Conservation (phyloP, 2,113 vertebrate species). For the Romanogobio albipinnatus region DNA sequence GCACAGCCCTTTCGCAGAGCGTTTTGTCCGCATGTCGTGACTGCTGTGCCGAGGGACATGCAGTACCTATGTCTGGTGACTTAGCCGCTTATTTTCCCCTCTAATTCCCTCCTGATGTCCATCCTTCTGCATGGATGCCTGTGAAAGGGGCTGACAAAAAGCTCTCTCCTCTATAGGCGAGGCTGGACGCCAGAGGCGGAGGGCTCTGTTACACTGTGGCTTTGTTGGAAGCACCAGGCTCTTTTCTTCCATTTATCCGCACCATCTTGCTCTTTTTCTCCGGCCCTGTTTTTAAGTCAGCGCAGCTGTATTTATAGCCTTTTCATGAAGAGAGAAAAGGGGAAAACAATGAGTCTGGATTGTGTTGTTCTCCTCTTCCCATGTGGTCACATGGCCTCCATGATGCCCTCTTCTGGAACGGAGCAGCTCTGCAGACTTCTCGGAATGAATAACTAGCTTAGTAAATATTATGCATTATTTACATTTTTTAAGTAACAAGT, state of each 20-base stretch:
- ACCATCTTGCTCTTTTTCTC: constrained; percentile 27
- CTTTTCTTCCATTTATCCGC: constrained; percentile 68
- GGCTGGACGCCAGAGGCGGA: constrained; percentile 54
- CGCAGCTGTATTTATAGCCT: constrained; percentile 47
- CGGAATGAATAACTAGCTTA: background rate
- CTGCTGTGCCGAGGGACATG: constrained; percentile 3
- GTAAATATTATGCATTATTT: background rate
- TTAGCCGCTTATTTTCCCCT: constrained; percentile 73
- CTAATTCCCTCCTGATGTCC: constrained; percentile 77
- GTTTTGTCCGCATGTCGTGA: constrained; percentile 5
- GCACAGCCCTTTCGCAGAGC: background rate
- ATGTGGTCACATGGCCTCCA: constrained; percentile 5
- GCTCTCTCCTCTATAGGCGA: constrained; percentile 66
- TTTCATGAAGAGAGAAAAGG: constrained; percentile 31
- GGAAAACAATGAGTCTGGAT: constrained; percentile 35
- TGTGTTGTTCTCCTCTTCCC: constrained; percentile 31
- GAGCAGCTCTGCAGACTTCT: background rate
- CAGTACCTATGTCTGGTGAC: constrained; percentile 38
- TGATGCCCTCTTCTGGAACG: constrained; percentile 51
- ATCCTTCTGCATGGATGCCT: constrained; percentile 76
- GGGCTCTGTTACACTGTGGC: constrained; percentile 68
- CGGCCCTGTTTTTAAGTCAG: constrained; percentile 36
- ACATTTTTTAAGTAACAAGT: no score
- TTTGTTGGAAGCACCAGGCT: constrained; percentile 62
- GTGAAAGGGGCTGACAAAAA: constrained; percentile 70